Evolutionary conservation across 1,140 invertebrate genomes (phyloP).

Genomic region (Aporrectodea caliginosa): DNA sequence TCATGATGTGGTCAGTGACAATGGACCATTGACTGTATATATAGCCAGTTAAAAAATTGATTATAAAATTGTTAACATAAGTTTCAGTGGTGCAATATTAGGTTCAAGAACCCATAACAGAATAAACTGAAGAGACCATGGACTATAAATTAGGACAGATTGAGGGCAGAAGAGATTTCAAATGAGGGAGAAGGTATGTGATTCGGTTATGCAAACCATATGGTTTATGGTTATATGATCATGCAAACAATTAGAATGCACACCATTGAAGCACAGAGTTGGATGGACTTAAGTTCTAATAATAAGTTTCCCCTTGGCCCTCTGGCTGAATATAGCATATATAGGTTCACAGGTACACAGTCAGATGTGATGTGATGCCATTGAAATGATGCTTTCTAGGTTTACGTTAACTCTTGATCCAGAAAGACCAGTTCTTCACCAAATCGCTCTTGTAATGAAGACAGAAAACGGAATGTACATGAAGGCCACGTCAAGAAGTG

Average conservation of each 20-base stretch:
- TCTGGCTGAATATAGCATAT: neutral
- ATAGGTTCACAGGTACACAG: neutral
- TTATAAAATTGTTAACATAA: too few species aligned
- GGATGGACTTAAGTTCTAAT: neutral
- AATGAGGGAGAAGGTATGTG: too few species aligned
- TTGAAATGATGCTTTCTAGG: neutral
- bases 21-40: too few species aligned
- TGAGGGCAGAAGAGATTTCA: too few species aligned
- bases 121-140: too few species aligned
- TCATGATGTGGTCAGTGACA: too few species aligned
- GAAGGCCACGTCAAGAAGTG: conserved; percentile 1
- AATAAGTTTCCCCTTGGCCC: neutral
- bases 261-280: neutral
- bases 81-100: too few species aligned
- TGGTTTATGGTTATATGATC: neutral
- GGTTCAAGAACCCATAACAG: too few species aligned
- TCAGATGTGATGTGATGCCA: neutral
- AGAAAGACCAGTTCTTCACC: neutral
- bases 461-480: conserved; percentile 24
- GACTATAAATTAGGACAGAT: too few species aligned
- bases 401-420: conserved; percentile 6
- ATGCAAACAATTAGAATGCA: neutral
- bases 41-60: too few species aligned
- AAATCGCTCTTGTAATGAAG: conserved; percentile 17
- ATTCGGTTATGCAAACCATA: neutral